Conservation (phyloP, 2,113 vertebrate genomes). For the Atherinomorus stipes region DNA sequence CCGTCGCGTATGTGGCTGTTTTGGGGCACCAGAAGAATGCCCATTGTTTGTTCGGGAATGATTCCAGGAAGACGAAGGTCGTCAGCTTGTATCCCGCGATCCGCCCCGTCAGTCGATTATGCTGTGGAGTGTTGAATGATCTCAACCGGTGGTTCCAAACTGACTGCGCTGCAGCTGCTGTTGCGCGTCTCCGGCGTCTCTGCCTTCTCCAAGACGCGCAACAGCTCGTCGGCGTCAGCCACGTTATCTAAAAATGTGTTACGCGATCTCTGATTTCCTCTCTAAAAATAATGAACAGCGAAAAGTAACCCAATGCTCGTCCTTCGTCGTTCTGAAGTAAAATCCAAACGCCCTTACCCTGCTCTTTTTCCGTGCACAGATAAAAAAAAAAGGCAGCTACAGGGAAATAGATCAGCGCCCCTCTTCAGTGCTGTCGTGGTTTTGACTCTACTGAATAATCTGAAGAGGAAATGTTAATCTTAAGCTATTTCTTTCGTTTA, state of each 20-base stretch:
- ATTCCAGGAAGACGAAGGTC: neutral
- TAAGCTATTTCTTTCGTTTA: neutral
- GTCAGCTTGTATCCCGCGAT: constrained; percentile 20
- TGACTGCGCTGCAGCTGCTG: constrained; percentile 37
- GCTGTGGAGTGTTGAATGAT: constrained; percentile 23
- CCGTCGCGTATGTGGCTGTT: constrained; percentile 31
- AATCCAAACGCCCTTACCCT: neutral
- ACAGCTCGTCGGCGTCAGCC: constrained; percentile 50
- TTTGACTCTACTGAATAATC: neutral
- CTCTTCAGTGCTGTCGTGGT: neutral
- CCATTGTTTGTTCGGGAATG: constrained; percentile 20
- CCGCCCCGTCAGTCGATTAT: constrained; percentile 7
- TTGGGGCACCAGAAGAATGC: neutral
- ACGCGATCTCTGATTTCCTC: neutral
- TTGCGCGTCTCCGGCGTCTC: constrained; percentile 53
- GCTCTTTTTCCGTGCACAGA: neutral
- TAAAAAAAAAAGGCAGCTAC: neutral
- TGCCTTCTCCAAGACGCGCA: constrained; percentile 68
- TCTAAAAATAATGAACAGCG: neutral
- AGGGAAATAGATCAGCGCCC: neutral
- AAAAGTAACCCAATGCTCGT: neutral
- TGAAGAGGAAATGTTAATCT: neutral
- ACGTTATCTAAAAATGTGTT: constrained; percentile 25
- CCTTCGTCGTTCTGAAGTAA: too few relatives aligned
- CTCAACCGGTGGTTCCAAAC: constrained; percentile 44